Conservation (phyloP, 2,888 invertebrate genomes). For the Keiferia lycopersicella region DNA sequence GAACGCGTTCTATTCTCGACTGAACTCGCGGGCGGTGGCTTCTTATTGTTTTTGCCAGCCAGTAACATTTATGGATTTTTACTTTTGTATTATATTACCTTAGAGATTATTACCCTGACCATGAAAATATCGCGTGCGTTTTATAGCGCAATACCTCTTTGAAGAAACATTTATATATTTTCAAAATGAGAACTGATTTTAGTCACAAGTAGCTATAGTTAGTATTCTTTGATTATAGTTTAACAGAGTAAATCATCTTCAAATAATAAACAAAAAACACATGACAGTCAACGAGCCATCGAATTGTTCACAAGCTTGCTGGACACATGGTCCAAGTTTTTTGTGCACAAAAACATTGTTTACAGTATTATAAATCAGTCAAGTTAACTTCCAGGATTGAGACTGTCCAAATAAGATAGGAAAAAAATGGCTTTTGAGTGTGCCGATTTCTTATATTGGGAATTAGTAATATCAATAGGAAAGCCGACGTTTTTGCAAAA, state of each 20-base stretch:
- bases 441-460: background rate
- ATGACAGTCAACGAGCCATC: slow-evolving; percentile 15
- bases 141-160: too few species aligned
- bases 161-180: too few species aligned
- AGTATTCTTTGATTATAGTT: too few species aligned
- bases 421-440: slow-evolving; percentile 15
- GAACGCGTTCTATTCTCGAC: slow-evolving; percentile 76
- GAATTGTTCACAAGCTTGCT: slow-evolving; percentile 28
- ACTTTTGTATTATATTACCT: slow-evolving; percentile 4
- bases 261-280: slow-evolving; percentile 18
- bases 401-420: slow-evolving; percentile 11
- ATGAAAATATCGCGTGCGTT: background rate
- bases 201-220: too few species aligned
- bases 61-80: too few species aligned
- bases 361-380: slow-evolving; percentile 37
- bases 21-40: slow-evolving; percentile 75
- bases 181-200: too few species aligned
- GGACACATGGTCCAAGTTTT: slow-evolving; percentile 39
- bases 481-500: slow-evolving; percentile 20
- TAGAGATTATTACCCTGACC: too few species aligned
- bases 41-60: slow-evolving; percentile 70
- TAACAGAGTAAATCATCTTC: background rate
- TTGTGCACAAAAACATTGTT: slow-evolving; percentile 36
- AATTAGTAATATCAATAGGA: background rate
- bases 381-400: slow-evolving; percentile 21